phyloP scores from a whole-genome alignment of 2,113 vertebrate genomes.

The Rhodinocichla rosea region DNA sequence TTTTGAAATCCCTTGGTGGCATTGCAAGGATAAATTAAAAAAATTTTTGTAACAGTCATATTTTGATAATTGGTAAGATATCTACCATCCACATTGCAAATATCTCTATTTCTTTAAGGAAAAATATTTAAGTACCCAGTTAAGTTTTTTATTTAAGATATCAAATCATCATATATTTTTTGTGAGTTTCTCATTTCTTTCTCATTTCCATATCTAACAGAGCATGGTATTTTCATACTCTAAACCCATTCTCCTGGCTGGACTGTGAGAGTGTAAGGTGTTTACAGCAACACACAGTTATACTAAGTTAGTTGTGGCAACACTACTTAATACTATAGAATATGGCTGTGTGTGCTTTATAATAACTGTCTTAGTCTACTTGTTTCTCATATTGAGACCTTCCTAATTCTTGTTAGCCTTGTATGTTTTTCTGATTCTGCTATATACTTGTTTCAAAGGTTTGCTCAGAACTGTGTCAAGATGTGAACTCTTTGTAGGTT shows the following conservation, averaged over 20 bases:
- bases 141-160: background rate
- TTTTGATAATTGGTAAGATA: background rate
- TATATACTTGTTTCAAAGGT: background rate
- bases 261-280: background rate
- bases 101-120: background rate
- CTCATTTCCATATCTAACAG: background rate
- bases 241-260: background rate
- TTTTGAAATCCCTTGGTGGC: background rate
- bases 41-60: background rate
- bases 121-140: background rate
- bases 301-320: background rate
- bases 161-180: background rate
- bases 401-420: background rate
- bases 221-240: background rate
- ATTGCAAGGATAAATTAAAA: background rate
- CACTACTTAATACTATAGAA: background rate
- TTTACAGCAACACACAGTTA: background rate
- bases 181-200: background rate
- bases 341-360: background rate
- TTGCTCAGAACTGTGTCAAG: background rate
- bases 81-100: background rate
- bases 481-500: background rate
- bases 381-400: background rate
- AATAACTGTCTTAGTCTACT: background rate
- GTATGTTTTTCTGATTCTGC: background rate